phyloP scores from a whole-genome alignment of 2,888 invertebrate genomes.

The Cheilosia scutellata region DNA sequence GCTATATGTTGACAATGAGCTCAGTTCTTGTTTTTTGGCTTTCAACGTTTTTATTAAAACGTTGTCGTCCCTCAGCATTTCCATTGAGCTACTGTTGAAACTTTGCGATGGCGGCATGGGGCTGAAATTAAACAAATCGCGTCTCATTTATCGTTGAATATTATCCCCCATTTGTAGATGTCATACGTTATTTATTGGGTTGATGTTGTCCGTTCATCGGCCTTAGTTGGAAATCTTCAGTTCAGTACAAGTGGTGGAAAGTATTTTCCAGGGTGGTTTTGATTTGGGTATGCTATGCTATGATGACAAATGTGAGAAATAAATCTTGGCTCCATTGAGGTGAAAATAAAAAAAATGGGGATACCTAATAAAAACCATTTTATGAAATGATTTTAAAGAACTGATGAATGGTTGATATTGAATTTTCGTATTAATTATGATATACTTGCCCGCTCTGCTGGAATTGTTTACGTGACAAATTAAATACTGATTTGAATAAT shows the following conservation, averaged over 20 bases:
- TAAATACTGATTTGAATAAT: too few relatives aligned
- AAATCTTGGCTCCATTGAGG: conserved; percentile 50
- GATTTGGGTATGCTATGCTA: conserved; percentile 4
- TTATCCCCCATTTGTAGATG: conserved; percentile 67
- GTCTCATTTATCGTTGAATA: conserved; percentile 62
- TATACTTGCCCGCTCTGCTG: too few relatives aligned
- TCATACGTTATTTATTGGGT: conserved; percentile 45
- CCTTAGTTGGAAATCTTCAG: conserved; percentile 37
- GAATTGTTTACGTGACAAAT: too few relatives aligned
- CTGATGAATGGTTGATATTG: background rate
- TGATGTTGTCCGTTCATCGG: conserved; percentile 35
- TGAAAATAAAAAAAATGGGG: conserved; percentile 28
- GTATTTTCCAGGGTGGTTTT: conserved; percentile 33
- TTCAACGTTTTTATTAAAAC: conserved; percentile 42
- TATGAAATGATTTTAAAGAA: background rate
- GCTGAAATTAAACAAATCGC: conserved; percentile 65
- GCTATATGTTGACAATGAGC: conserved; percentile 23
- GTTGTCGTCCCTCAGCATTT: conserved; percentile 35
- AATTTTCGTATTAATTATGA: background rate
- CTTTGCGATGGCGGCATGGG: conserved; percentile 13
- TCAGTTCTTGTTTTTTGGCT: conserved; percentile 30
- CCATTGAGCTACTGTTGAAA: conserved; percentile 21
- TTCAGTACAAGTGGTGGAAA: conserved; percentile 31
- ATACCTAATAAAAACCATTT: background rate
- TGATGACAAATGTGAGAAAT: conserved; percentile 53